These are phyloP conservation scores for Pocillopora meandrina DNA, from an alignment of 92 coral and sea anemone species.

Conservation along the genomic window DNA sequence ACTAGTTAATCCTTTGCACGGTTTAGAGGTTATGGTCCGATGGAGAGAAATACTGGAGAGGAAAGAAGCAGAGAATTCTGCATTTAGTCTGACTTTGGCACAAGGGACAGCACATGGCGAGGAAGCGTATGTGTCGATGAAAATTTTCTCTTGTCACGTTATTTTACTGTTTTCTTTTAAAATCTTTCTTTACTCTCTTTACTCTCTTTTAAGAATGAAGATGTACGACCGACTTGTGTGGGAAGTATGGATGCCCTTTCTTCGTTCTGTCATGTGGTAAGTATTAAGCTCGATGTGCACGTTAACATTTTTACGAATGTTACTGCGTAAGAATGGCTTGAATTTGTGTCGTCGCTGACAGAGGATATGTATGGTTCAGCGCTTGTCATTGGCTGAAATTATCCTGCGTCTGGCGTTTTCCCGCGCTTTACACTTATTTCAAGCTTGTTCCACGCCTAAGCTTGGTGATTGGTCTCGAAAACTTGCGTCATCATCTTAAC, in stretches of 20 bases:
- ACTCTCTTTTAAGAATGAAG: constrained; percentile 69
- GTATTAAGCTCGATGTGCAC: not conserved
- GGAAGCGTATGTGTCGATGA: not conserved
- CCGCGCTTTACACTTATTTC: too few relatives aligned
- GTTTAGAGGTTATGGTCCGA: constrained; percentile 76
- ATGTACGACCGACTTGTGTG: constrained; percentile 92
- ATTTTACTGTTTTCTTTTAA: not conserved
- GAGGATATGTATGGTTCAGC: too few relatives aligned
- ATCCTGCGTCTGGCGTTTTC: too few relatives aligned
- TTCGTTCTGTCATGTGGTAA: constrained; percentile 86
- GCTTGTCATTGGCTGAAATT: too few relatives aligned
- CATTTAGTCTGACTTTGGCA: constrained; percentile 41
- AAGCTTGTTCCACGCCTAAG: too few relatives aligned
- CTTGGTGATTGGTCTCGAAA: too few relatives aligned
- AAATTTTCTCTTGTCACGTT: not conserved
- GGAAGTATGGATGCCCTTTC: constrained; percentile 98
- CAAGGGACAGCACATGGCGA: constrained; percentile 71
- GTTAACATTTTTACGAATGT: too few relatives aligned
- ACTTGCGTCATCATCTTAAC: too few relatives aligned
- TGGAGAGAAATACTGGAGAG: constrained; percentile 91
- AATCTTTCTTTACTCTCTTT: not conserved
- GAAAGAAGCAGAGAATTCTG: constrained; percentile 62
- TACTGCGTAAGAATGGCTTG: too few relatives aligned
- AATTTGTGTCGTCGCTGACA: too few relatives aligned
- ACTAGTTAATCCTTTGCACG: constrained; percentile 73